These are phyloP conservation scores for Varroa destructor DNA, from an alignment of 1,140 invertebrate species.

Conservation along the genomic window DNA sequence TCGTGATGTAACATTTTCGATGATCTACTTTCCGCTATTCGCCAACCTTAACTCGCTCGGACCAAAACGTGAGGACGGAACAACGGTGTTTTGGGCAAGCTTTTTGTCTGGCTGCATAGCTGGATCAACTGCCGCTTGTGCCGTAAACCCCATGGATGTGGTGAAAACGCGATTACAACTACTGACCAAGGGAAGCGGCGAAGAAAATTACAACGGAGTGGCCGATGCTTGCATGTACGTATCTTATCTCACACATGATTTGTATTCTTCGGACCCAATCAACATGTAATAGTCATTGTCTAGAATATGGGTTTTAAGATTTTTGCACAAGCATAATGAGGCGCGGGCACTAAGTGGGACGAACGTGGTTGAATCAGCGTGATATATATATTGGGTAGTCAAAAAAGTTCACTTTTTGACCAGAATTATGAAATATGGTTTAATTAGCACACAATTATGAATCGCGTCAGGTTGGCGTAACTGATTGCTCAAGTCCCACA, in stretches of 20 bases:
- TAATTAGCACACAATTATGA: too few relatives aligned
- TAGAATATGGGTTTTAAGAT: too few relatives aligned
- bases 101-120: conserved; percentile 78
- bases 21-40: conserved; percentile 95
- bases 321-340: too few relatives aligned
- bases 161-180: conserved; percentile 93
- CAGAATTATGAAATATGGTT: too few relatives aligned
- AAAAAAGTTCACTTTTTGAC: too few relatives aligned
- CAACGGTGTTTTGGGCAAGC: conserved; percentile 72
- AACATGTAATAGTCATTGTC: too few relatives aligned
- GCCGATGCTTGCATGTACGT: conserved; percentile 72
- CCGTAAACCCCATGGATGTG: conserved; percentile 94
- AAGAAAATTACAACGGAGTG: conserved; percentile 72
- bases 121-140: conserved; percentile 72
- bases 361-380: too few relatives aligned
- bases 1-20: conserved; percentile 88
- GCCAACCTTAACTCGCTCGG: conserved; percentile 82
- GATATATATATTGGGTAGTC: too few relatives aligned
- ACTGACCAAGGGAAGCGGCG: conserved; percentile 70
- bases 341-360: too few relatives aligned
- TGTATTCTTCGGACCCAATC: too few relatives aligned
- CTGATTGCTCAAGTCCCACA: too few relatives aligned
- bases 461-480: too few relatives aligned
- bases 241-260: neutral
- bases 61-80: conserved; percentile 48